phyloP scores from a whole-genome alignment of 2,113 vertebrate species.

The Entomyzon cyanotis region DNA sequence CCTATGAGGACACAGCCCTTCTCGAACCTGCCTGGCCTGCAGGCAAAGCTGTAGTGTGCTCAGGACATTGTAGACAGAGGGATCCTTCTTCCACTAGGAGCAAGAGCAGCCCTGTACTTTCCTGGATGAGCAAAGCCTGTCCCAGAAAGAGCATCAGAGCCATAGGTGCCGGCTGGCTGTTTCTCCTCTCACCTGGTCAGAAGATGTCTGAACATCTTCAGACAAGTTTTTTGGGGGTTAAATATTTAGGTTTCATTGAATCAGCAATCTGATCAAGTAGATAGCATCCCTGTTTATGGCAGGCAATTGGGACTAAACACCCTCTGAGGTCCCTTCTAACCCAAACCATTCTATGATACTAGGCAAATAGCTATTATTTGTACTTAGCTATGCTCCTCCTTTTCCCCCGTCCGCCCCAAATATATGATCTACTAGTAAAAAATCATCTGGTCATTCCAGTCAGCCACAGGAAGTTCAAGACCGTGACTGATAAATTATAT shows the following conservation, averaged over 20 bases:
- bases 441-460: constrained; percentile 6
- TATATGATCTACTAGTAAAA: background rate
- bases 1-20: background rate
- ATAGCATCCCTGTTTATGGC: background rate
- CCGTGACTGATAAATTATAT: background rate
- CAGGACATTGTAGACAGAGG: background rate
- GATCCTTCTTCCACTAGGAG: background rate
- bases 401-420: rapidly evolving
- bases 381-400: background rate
- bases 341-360: background rate
- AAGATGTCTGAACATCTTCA: background rate
- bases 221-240: background rate
- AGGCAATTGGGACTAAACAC: background rate
- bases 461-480: constrained; percentile 19
- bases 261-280: background rate
- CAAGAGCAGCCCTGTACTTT: background rate
- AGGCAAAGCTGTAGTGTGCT: background rate
- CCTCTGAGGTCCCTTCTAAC: background rate
- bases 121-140: background rate
- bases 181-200: background rate
- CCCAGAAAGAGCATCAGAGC: background rate
- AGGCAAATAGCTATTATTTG: background rate
- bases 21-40: rapidly evolving
- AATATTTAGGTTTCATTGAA: background rate
- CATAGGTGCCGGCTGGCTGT: background rate